phyloP scores from a whole-genome alignment of 2,888 invertebrate genomes.

The Drosophila cyrtoloma region DNA sequence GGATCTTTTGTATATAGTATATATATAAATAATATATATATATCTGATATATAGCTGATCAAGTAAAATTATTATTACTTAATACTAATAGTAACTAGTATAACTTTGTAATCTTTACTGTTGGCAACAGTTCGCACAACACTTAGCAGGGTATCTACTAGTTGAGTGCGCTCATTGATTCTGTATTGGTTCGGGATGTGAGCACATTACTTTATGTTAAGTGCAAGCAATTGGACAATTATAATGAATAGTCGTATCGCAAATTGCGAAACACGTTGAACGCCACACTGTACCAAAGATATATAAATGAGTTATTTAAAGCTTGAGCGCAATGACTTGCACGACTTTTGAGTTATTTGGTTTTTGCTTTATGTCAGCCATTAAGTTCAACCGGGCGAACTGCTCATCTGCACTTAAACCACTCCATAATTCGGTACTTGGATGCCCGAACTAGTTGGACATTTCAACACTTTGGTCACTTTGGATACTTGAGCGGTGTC shows the following conservation, averaged over 20 bases:
- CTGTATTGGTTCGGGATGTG: background rate
- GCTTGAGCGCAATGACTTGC: conserved; percentile 32
- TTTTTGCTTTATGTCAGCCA: conserved; percentile 58
- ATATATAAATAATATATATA: no score
- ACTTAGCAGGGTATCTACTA: background rate
- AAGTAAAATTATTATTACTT: background rate
- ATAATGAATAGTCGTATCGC: conserved; percentile 9
- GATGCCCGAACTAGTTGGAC: conserved; percentile 29
- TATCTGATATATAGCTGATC: background rate
- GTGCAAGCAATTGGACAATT: conserved; percentile 16
- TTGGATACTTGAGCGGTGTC: conserved; percentile 49
- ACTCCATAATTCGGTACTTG: conserved; percentile 45
- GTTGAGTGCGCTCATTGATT: background rate
- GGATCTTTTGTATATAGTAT: no score
- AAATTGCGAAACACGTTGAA: conserved; percentile 22
- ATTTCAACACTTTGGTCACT: conserved; percentile 40
- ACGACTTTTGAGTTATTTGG: conserved; percentile 45
- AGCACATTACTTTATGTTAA: conserved; percentile 21
- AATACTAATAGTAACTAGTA: background rate
- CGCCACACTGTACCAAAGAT: conserved; percentile 3
- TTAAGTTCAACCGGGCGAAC: conserved; percentile 49
- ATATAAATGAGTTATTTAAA: conserved; percentile 42
- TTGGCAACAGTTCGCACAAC: background rate
- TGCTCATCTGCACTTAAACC: conserved; percentile 64
- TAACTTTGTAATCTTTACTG: background rate